These are phyloP conservation scores for Sciaenops ocellatus DNA, from an alignment of 2,797 vertebrate genomes.

Conservation along the genomic window DNA sequence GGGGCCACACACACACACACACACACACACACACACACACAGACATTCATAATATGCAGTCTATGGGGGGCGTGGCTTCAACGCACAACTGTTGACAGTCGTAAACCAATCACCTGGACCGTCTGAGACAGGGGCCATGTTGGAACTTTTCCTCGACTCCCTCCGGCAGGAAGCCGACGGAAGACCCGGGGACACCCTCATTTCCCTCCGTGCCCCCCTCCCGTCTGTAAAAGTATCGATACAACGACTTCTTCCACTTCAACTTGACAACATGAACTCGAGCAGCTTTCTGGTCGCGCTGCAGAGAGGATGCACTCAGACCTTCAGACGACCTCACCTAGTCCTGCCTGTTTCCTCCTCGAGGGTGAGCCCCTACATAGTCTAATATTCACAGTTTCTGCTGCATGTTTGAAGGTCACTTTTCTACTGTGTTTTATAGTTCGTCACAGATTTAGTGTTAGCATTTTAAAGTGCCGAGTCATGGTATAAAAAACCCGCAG, in stretches of 20 bases:
- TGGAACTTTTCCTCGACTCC: not conserved
- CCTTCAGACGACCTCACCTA: not conserved
- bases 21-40: too few relatives aligned
- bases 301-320: slow-evolving; percentile 27
- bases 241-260: fast-evolving
- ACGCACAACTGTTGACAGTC: not conserved
- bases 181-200: fast-evolving
- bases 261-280: slow-evolving; percentile 40
- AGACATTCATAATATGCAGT: too few relatives aligned
- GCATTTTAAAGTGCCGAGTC: too few relatives aligned
- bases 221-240: fast-evolving
- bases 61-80: slow-evolving; percentile 8
- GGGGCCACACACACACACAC: too few relatives aligned
- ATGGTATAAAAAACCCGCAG: too few relatives aligned
- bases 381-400: too few relatives aligned
- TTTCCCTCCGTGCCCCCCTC: too few relatives aligned
- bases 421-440: too few relatives aligned
- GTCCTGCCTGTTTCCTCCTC: not conserved
- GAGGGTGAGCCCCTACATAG: slow-evolving; percentile 41
- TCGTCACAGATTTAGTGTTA: too few relatives aligned
- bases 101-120: slow-evolving; percentile 31
- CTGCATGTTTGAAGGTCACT: too few relatives aligned
- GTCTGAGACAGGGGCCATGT: slow-evolving; percentile 27
- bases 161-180: fast-evolving
- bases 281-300: not conserved